Conservation (phyloP, 2,888 invertebrate genomes). For the Trissolcus japonicus region DNA sequence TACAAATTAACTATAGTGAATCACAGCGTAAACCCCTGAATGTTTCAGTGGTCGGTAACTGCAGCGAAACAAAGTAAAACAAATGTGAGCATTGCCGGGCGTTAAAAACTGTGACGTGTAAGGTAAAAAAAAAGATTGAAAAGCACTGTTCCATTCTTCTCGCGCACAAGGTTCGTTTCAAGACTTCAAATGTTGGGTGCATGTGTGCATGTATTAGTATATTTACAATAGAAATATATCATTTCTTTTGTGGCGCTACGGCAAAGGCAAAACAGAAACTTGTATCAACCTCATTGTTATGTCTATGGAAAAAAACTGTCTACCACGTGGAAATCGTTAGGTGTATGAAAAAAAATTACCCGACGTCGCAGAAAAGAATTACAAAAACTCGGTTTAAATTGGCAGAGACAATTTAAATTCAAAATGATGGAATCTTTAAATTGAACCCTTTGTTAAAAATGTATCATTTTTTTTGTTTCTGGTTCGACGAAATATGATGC, state of each 20-base stretch:
- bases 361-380: no score
- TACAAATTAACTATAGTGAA: background rate
- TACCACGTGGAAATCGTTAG: no score
- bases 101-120: background rate
- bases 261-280: background rate
- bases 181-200: background rate
- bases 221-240: conserved; percentile 4
- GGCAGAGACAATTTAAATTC: no score
- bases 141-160: background rate
- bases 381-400: no score
- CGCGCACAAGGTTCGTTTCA: background rate
- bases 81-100: background rate
- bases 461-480: no score
- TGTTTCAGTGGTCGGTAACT: conserved; percentile 1
- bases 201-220: conserved; percentile 1
- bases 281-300: background rate
- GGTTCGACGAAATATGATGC: no score
- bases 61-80: conserved; percentile 2
- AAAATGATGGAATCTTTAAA: no score
- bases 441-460: no score
- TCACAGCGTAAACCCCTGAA: conserved; percentile 1
- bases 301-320: background rate
- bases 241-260: background rate
- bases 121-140: background rate
- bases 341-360: no score